Percentiles rank a stretch among this genome's conserved stretches.
Evolutionary conservation across 2,113 vertebrate species (phyloP).

Genomic region (Ancistrus triradiatus): DNA sequence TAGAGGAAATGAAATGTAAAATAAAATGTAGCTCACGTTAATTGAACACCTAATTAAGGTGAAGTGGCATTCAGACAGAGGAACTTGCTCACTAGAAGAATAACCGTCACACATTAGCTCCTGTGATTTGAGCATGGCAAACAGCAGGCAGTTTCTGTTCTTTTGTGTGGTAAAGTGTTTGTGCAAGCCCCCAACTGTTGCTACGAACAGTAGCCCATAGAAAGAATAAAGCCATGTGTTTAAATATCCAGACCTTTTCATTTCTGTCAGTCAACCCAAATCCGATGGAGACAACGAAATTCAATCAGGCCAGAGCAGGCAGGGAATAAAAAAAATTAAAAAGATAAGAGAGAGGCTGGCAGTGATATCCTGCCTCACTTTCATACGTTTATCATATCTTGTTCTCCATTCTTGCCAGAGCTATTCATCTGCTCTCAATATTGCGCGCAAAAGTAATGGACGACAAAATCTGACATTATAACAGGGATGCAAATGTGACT

Average conservation of each 20-base stretch:
- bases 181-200: slow-evolving; percentile 33
- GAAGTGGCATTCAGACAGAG: background rate
- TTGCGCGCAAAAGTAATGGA: slow-evolving; percentile 21
- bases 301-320: slow-evolving; percentile 49
- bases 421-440: slow-evolving; percentile 38
- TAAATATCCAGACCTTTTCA: slow-evolving; percentile 62
- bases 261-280: slow-evolving; percentile 54
- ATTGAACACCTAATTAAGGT: slow-evolving; percentile 5
- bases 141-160: background rate
- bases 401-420: slow-evolving; percentile 24
- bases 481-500: slow-evolving; percentile 10
- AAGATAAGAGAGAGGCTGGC: slow-evolving; percentile 52
- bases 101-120: background rate
- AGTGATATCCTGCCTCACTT: slow-evolving; percentile 30
- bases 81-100: slow-evolving; percentile 3
- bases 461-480: slow-evolving; percentile 26
- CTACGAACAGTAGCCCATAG: slow-evolving; percentile 47
- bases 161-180: slow-evolving; percentile 24
- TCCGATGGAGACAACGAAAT: slow-evolving; percentile 36
- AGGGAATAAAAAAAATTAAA: slow-evolving; percentile 48
- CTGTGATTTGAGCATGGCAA: background rate
- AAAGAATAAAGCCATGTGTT: slow-evolving; percentile 54
- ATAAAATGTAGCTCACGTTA: background rate
- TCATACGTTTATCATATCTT: slow-evolving; percentile 36
- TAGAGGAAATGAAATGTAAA: slow-evolving; percentile 1